These are phyloP conservation scores for Smittia sp. DNA, from an alignment of 2,888 invertebrate species.

Conservation along the genomic window DNA sequence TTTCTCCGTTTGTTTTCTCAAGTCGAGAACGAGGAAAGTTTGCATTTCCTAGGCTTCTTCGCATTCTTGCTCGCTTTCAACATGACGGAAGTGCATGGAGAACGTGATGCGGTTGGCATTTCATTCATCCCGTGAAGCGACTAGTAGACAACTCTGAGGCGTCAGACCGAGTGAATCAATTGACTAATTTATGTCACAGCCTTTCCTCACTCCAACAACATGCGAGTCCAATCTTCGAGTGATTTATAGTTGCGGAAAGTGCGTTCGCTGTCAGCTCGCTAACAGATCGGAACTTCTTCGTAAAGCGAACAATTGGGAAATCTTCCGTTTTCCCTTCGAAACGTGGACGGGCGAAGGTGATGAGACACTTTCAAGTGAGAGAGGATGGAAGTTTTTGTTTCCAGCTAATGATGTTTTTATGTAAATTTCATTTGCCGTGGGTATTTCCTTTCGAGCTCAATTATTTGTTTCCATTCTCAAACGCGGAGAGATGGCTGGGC, in stretches of 20 bases:
- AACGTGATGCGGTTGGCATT: neutral
- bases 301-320: constrained; percentile 16
- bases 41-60: neutral
- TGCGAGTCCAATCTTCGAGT: too few relatives aligned
- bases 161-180: too few relatives aligned
- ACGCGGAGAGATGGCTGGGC: neutral
- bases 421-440: constrained; percentile 31
- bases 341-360: neutral
- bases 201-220: too few relatives aligned
- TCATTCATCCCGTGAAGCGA: too few relatives aligned
- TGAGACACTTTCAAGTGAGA: constrained; percentile 6
- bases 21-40: neutral
- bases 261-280: too few relatives aligned
- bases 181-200: too few relatives aligned
- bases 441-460: constrained; percentile 19
- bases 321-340: neutral
- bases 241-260: too few relatives aligned
- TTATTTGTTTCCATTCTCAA: constrained; percentile 14
- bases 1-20: too few relatives aligned
- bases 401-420: constrained; percentile 25
- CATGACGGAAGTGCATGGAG: constrained; percentile 10
- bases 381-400: constrained; percentile 4
- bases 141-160: too few relatives aligned
- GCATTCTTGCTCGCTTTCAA: neutral
- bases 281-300: neutral